These are phyloP conservation scores for Apodemia hepburni DNA, from an alignment of 2,888 invertebrate genomes.

Conservation along the genomic window DNA sequence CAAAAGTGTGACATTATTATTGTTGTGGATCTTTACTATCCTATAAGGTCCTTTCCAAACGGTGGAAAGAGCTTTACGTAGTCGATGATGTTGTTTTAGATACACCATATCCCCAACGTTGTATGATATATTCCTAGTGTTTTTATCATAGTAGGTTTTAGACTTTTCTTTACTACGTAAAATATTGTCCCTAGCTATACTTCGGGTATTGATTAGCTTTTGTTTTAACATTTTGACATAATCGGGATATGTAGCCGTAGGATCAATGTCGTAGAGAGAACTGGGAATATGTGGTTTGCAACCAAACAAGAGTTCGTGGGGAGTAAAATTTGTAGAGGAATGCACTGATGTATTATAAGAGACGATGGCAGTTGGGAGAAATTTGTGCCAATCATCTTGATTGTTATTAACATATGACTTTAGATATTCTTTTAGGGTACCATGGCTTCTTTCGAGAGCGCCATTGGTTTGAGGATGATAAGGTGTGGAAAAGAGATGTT, in stretches of 20 bases:
- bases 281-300: too few relatives aligned
- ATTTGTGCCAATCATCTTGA: not conserved
- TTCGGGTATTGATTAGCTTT: conserved; percentile 9
- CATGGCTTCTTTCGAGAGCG: too few relatives aligned
- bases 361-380: conserved; percentile 28
- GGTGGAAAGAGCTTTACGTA: not conserved
- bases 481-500: too few relatives aligned
- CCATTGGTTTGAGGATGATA: too few relatives aligned
- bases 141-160: conserved; percentile 13
- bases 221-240: conserved; percentile 15
- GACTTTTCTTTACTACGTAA: conserved; percentile 12
- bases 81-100: not conserved
- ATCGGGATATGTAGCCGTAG: too few relatives aligned
- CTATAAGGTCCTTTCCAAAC: not conserved
- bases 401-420: too few relatives aligned
- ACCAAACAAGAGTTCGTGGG: conserved; percentile 2
- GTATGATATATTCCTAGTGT: not conserved
- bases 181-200: conserved; percentile 14
- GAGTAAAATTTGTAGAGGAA: conserved; percentile 12
- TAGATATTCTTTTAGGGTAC: too few relatives aligned
- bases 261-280: too few relatives aligned
- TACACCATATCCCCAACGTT: not conserved
- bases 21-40: not conserved
- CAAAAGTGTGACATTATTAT: not conserved
- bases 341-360: conserved; percentile 18